Conservation (phyloP, 2,888 invertebrate species). For the Erebia aethiops region DNA sequence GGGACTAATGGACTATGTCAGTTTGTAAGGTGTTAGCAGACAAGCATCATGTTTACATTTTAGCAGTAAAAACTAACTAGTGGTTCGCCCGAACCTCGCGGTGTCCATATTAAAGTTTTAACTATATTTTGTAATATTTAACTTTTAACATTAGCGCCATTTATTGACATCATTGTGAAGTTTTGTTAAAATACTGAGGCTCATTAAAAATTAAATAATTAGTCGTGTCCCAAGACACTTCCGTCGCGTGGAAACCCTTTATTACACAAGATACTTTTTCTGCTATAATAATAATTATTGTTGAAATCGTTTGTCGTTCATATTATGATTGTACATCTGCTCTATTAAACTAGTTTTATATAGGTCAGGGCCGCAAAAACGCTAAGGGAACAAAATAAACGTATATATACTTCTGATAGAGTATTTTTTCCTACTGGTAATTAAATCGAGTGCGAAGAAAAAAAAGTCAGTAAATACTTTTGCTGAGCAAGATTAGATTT, state of each 20-base stretch:
- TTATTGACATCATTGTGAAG: too few species aligned
- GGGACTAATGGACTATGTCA: too few species aligned
- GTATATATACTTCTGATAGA: not conserved
- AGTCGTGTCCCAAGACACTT: not conserved
- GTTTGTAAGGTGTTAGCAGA: not conserved
- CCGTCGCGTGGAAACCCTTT: not conserved
- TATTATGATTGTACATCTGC: slow-evolving; percentile 14
- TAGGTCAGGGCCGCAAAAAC: slow-evolving; percentile 33
- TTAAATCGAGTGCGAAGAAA: not conserved
- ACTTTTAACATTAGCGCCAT: too few species aligned
- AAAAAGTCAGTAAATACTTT: not conserved
- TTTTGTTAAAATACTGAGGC: too few species aligned
- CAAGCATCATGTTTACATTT: not conserved
- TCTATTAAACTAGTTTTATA: slow-evolving; percentile 32
- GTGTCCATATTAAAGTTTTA: too few species aligned
- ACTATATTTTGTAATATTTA: too few species aligned
- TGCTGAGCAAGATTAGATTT: too few species aligned
- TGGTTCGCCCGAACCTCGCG: too few species aligned
- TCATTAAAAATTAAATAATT: too few species aligned
- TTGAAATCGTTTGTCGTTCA: not conserved
- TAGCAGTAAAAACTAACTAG: not conserved
- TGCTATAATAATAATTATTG: not conserved
- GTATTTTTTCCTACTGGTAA: not conserved
- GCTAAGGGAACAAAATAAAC: slow-evolving; percentile 24
- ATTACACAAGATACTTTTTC: not conserved